Conservation (phyloP, 2,888 invertebrate genomes). For the Plagiodera versicolora region DNA sequence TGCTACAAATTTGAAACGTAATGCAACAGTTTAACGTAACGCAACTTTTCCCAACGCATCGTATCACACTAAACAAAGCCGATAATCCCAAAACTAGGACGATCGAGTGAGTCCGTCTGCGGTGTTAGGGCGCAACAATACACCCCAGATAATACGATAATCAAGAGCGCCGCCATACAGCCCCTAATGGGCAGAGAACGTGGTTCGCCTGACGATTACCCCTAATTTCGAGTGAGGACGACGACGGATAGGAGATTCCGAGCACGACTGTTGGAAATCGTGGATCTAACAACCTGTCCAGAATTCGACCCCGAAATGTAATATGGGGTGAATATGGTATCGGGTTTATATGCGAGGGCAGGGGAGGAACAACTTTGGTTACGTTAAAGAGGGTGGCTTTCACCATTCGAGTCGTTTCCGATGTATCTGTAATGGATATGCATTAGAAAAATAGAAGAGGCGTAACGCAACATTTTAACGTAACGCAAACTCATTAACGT, state of each 20-base stretch:
- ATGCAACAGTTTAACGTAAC: too few relatives aligned
- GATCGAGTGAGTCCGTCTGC: conserved; percentile 48
- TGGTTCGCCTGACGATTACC: conserved; percentile 44
- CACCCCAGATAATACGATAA: conserved; percentile 52
- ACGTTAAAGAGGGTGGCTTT: too few relatives aligned
- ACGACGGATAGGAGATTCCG: conserved; percentile 6
- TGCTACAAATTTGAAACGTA: background rate
- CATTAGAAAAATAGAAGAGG: too few relatives aligned
- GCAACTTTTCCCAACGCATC: background rate
- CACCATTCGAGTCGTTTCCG: too few relatives aligned
- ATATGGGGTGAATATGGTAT: conserved; percentile 20
- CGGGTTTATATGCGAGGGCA: conserved; percentile 9
- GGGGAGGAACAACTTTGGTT: background rate
- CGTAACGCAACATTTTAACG: too few relatives aligned
- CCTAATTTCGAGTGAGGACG: conserved; percentile 38
- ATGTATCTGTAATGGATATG: too few relatives aligned
- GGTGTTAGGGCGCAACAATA: conserved; percentile 48
- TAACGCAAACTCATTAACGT: too few relatives aligned
- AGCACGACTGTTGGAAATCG: conserved; percentile 32
- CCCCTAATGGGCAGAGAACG: conserved; percentile 49
- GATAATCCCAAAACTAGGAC: conserved; percentile 38
- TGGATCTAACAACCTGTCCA: conserved; percentile 34
- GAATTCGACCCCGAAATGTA: conserved; percentile 26
- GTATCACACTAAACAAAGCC: background rate
- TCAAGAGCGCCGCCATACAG: conserved; percentile 48